phyloP scores from a whole-genome alignment of 2,888 invertebrate genomes.

The Paralinhomoeus sp. region DNA sequence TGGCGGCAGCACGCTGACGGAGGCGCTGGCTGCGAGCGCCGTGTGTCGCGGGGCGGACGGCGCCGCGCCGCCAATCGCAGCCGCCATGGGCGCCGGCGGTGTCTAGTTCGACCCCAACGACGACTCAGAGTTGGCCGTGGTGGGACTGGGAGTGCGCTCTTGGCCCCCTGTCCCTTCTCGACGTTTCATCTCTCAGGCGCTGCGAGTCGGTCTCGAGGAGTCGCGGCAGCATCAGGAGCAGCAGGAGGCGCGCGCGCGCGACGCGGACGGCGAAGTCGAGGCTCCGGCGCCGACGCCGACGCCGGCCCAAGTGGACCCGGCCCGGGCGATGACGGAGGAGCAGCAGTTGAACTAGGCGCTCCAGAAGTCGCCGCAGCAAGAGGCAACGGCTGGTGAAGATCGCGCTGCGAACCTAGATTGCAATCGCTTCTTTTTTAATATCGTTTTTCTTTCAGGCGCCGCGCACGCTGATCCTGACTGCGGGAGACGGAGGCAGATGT shows the following conservation, averaged over 20 bases:
- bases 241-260: conserved; percentile 20
- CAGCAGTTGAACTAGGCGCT: conserved; percentile 97
- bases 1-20: conserved; percentile 35
- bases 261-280: conserved; percentile 12
- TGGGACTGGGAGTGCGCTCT: no score
- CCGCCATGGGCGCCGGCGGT: conserved; percentile 37
- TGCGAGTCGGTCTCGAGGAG: conserved; percentile 36
- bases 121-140: conserved; percentile 89
- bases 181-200: conserved; percentile 20
- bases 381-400: no score
- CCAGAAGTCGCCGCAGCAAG: conserved; percentile 93
- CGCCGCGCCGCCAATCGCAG: conserved; percentile 34
- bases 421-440: no score
- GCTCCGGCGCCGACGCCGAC: no score
- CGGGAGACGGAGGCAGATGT: no score
- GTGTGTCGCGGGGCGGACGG: conserved; percentile 75
- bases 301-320: conserved; percentile 45
- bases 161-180: no score
- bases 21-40: conserved; percentile 76
- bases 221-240: conserved; percentile 32
- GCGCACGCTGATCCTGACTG: no score
- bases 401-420: no score
- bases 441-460: no score
- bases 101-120: conserved; percentile 95
- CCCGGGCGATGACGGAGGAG: conserved; percentile 83